phyloP scores from a whole-genome alignment of 35 echinoderm and acorn worm species.

The Ophioderma brevispina region DNA sequence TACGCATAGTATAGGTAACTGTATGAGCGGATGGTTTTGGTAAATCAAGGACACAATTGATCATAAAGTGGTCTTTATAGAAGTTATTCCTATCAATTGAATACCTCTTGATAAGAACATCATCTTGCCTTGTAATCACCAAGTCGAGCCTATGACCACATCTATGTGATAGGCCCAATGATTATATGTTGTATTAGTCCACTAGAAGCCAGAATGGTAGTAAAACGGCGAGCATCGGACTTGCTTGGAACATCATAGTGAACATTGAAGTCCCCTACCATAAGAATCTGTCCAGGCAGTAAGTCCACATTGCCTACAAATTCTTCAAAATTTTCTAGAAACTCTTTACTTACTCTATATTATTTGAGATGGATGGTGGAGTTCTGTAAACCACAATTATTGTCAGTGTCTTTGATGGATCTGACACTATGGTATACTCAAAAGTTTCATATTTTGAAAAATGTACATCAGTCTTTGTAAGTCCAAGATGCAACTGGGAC shows the following conservation, averaged over 20 bases:
- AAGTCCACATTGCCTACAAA: constrained; percentile 10
- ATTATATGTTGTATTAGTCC: constrained; percentile 9
- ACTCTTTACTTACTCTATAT: neutral
- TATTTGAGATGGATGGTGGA: constrained; percentile 24
- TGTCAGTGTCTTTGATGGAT: neutral
- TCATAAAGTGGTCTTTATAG: neutral
- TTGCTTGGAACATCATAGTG: neutral
- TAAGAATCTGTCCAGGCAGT: constrained; percentile 3
- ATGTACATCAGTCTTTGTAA: neutral
- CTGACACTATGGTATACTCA: constrained; percentile 7
- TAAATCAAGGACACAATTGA: neutral
- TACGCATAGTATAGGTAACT: too few species aligned
- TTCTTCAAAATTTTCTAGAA: constrained; percentile 22
- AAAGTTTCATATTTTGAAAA: neutral
- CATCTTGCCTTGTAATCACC: neutral
- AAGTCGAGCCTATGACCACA: neutral
- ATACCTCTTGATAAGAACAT: neutral
- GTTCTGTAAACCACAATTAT: constrained; percentile 40
- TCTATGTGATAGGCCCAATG: constrained; percentile 9
- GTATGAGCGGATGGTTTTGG: neutral
- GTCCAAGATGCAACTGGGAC: neutral
- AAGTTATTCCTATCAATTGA: neutral
- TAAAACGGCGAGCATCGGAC: neutral
- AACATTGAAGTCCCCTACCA: constrained; percentile 45
- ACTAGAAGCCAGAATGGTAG: neutral